Evolutionary conservation across 2,888 invertebrate genomes (phyloP), one percentile per base, ranked within the genome.

Genomic region (Nymphalis c-album): DNA sequence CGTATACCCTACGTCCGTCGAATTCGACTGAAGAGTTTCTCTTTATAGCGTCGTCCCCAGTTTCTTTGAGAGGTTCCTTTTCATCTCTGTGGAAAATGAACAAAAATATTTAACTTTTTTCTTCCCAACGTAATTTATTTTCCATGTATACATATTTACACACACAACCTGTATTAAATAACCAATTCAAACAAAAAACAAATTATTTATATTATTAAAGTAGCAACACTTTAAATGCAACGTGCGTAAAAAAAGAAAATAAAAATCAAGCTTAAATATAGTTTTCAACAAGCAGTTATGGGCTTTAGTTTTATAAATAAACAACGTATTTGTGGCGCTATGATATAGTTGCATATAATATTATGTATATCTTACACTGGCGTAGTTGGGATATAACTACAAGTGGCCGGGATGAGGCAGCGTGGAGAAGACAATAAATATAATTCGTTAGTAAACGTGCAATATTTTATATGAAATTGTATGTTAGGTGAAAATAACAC

Each of bases 1-100:
- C 96, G 80, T 96, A 95, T 47, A 96, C 96, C 77, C 96, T 94
- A 79, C 95, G 95, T 6, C 96, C 96, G 79, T 97, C 97, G 82
- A 96, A 97, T 82, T 97, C 96, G 26, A 96, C 95, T 26, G 96
- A 96, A 67, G 96, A 95, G 77, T 96, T 95, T 73, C 95, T 94
- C 80, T 95, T 96, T 75, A 95, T 91, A 66, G 94, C 95, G 60
- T 94, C 95, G 70, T 95, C 94, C 71, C 91, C 94, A 74, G 94
- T 94, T 71, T 95, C 95, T 79, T 94, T 96, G 70, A 97, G 88
- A 0, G 97, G 96, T 82, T 97, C 96, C 85, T 96, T 96, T 90
- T 97, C 97, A 76, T 96, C 96, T 90, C 96, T 90, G 86, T 71
- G 72, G 78, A 40, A 76, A 73, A 73, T 77, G 31, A 71, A 69